phyloP scores from a whole-genome alignment of 2,113 vertebrate species.

The Pipa parva region DNA sequence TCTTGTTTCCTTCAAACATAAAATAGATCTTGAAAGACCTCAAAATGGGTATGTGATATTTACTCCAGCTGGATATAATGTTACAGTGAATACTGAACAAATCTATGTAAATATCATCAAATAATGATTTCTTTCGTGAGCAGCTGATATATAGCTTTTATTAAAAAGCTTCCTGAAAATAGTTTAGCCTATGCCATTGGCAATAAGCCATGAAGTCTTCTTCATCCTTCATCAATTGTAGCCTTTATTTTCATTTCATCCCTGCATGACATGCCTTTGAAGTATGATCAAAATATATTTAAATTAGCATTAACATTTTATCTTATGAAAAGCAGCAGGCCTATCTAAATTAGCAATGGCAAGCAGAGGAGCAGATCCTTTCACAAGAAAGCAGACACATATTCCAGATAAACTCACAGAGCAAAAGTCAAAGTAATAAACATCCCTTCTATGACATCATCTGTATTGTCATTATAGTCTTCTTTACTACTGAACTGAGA shows the following conservation, averaged over 20 bases:
- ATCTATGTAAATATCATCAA: conserved; percentile 28
- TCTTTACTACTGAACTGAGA: no score
- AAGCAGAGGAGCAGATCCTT: conserved; percentile 34
- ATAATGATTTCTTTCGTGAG: conserved; percentile 20
- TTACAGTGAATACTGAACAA: conserved; percentile 20
- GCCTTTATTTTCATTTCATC: conserved; percentile 54
- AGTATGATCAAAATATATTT: conserved; percentile 60
- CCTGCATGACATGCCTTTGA: conserved; percentile 57
- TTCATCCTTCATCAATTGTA: conserved; percentile 41
- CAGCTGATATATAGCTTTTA: conserved; percentile 30
- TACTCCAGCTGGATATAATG: conserved; percentile 4
- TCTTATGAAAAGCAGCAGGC: conserved; percentile 48
- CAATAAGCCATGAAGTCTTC: conserved; percentile 33
- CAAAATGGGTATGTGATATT: neutral
- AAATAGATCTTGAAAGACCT: neutral
- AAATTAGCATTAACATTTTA: conserved; percentile 64
- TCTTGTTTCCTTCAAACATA: neutral
- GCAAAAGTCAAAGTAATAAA: no score
- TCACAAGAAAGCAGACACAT: conserved; percentile 25
- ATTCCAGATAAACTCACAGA: conserved; percentile 9
- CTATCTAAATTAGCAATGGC: conserved; percentile 42
- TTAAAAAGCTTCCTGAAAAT: conserved; percentile 39
- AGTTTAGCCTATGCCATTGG: conserved; percentile 26
- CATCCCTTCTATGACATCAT: no score
- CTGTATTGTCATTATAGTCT: no score